Conservation (phyloP, 2,797 vertebrate genomes). For the Meriones psammophilus region DNA sequence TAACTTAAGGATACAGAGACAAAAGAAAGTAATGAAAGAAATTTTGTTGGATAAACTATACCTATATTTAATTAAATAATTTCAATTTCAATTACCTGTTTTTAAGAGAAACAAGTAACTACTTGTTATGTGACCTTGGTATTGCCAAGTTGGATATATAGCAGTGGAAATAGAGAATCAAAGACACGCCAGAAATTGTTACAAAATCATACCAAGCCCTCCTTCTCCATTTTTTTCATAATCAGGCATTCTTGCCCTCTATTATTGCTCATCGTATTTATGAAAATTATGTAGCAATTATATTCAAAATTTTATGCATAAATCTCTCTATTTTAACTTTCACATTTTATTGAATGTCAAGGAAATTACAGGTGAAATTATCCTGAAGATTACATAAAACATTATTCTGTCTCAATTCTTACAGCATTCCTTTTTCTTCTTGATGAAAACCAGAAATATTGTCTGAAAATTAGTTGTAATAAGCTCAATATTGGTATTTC, state of each 20-base stretch:
- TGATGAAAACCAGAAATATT: too few species aligned
- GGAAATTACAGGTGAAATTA: conserved; percentile 32
- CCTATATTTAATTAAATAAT: not conserved
- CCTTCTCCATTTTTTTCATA: not conserved
- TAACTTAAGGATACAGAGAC: too few species aligned
- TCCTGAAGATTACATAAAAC: not conserved
- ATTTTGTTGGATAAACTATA: not conserved
- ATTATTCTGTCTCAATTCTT: conserved; percentile 28
- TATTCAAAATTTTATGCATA: not conserved
- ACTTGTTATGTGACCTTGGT: not conserved
- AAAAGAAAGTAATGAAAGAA: too few species aligned
- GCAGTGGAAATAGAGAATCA: not conserved
- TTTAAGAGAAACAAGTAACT: not conserved
- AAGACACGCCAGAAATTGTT: not conserved
- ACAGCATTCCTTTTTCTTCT: not conserved
- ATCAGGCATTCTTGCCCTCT: not conserved
- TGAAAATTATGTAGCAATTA: not conserved
- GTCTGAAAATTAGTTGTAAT: too few species aligned
- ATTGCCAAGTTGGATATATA: not conserved
- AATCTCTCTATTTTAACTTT: not conserved
- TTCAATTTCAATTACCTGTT: too few species aligned
- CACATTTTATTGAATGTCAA: not conserved
- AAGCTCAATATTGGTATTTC: too few species aligned
- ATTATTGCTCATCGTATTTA: not conserved
- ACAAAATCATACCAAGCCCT: not conserved